phyloP scores from a whole-genome alignment of 2,113 vertebrate genomes.

The Puntigrus tetrazona region DNA sequence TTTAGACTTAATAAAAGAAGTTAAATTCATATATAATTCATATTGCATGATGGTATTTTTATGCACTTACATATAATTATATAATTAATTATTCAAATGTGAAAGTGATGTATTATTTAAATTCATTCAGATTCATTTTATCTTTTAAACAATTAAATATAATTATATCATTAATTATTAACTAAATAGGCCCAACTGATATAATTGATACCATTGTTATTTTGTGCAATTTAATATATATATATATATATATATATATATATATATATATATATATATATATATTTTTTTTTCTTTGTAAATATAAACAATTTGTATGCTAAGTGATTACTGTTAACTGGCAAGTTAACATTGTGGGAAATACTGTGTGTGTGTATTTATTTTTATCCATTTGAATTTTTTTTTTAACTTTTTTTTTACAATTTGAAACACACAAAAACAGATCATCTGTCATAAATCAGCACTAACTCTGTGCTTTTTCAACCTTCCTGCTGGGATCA shows the following conservation, averaged over 20 bases:
- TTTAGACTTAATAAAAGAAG: background rate
- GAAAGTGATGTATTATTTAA: background rate
- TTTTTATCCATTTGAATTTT: no score
- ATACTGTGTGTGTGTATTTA: no score
- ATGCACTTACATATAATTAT: background rate
- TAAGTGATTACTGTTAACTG: background rate
- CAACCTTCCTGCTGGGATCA: background rate
- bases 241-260: no score
- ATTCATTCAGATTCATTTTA: background rate
- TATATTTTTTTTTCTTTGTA: no score
- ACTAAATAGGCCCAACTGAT: background rate
- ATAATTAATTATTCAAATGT: background rate
- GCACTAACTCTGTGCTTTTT: background rate
- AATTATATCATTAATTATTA: background rate
- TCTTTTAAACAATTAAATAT: background rate
- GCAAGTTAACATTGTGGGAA: background rate
- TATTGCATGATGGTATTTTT: background rate
- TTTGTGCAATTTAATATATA: background rate
- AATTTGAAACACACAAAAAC: background rate
- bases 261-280: no score
- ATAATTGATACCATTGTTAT: background rate
- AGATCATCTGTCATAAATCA: background rate
- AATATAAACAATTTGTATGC: background rate
- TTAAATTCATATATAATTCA: background rate
- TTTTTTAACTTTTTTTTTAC: no score